Evolutionary conservation across 2,888 invertebrate species (phyloP), one percentile per base, ranked within the genome.

Genomic region (Ditula angustiorana): DNA sequence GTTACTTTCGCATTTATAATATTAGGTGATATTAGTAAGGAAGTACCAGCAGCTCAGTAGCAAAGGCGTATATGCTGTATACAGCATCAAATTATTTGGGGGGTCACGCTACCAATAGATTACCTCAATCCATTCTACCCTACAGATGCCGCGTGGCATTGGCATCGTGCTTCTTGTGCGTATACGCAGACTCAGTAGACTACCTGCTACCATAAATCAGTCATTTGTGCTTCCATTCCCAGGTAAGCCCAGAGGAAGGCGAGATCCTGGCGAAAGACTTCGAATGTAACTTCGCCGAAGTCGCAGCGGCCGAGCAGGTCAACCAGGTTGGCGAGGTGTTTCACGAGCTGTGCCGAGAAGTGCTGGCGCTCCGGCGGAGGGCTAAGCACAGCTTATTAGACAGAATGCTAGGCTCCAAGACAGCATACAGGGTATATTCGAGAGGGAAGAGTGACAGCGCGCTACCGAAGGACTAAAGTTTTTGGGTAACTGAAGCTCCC

Each of bases 371-470:
- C 8, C 94, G 97, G 74, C 94, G 97, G 73, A 95, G 97, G 80
- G 96, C 96, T 73, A 98, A 98, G 82, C 97, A 97, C 80, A 97
- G 97, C 55, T 86, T 97, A 2, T 85, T 97, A 35, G 97, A 97
- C 78, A 92, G 98, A 66, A 97, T 98, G 96, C 90, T 98, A 50
- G 97, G 97, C 30, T 95, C 95, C 23, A 96, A 95, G 83, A 93
- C 94, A 2, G 94, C 94, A 0, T 94, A 95, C 67, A 92, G 95
- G 69, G 95, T 96, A 52, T 98, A 97, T 85, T 96, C 95, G 13
- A 93, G 97, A 65, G 97, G 97, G 50, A 98, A 98, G 84, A 98
- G 97, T 86, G 97, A 98, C 80, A 97, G 96, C 79, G 97, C 97
- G 28, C 88, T 98, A 72, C 97, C 97, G 8, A 97, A 97, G 87